phyloP scores from a whole-genome alignment of 2,888 invertebrate genomes.

The Alitta virens region DNA sequence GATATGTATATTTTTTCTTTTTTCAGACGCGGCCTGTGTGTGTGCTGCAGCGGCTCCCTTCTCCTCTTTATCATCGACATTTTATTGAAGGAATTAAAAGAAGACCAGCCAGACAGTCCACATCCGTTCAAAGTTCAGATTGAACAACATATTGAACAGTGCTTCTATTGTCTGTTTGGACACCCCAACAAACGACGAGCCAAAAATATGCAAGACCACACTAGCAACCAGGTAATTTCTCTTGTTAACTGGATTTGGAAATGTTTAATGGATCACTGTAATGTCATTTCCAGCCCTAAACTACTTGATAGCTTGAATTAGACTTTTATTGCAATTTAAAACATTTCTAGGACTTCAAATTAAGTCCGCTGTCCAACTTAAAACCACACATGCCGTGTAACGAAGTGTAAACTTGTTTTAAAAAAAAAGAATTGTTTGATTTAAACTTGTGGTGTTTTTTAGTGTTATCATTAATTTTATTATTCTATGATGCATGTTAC shows the following conservation, averaged over 20 bases:
- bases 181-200: slow-evolving; percentile 60
- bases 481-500: no score
- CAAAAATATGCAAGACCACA: slow-evolving; percentile 72
- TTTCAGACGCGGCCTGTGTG: slow-evolving; percentile 73
- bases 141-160: slow-evolving; percentile 79
- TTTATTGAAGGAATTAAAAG: slow-evolving; percentile 55
- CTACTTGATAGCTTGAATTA: no score
- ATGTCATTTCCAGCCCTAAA: no score
- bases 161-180: slow-evolving; percentile 76
- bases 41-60: slow-evolving; percentile 73
- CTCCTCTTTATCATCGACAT: slow-evolving; percentile 76
- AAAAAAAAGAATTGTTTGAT: no score
- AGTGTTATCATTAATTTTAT: no score
- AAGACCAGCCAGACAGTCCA: slow-evolving; percentile 27
- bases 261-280: not conserved
- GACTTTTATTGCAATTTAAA: no score
- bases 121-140: slow-evolving; percentile 61
- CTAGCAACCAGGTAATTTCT: slow-evolving; percentile 18
- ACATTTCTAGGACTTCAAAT: no score
- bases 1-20: slow-evolving; percentile 5
- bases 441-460: no score
- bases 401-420: no score
- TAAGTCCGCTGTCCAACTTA: no score
- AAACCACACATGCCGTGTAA: no score
- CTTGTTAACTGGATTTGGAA: not conserved